These are phyloP conservation scores for Phallusia fumigata DNA, from an alignment of 23 tunicate genomes.

Conservation along the genomic window DNA sequence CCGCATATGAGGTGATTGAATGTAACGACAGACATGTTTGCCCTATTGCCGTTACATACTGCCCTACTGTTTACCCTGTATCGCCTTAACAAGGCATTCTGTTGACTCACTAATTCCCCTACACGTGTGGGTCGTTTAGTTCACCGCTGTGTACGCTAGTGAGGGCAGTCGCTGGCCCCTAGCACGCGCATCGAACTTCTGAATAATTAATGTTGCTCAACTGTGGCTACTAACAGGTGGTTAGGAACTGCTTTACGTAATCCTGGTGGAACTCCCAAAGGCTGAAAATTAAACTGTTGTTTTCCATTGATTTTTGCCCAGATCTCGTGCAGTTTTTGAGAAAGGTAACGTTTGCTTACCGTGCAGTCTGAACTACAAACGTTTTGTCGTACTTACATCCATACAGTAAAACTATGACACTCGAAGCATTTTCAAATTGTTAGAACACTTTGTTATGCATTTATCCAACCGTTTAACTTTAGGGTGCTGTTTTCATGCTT, in stretches of 20 bases:
- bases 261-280: background rate
- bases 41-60: background rate
- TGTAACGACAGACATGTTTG: background rate
- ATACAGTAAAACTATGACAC: too few species aligned
- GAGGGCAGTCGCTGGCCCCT: background rate
- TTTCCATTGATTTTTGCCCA: background rate
- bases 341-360: too few species aligned
- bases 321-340: background rate
- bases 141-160: background rate
- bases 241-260: background rate
- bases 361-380: too few species aligned
- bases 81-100: background rate
- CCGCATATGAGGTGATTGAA: slow-evolving; percentile 49
- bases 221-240: background rate
- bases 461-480: too few species aligned
- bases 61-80: background rate
- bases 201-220: background rate
- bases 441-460: too few species aligned
- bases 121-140: background rate
- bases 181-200: background rate
- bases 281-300: background rate
- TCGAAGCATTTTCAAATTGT: too few species aligned
- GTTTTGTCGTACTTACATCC: too few species aligned
- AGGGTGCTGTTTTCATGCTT: too few species aligned
- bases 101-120: background rate